Evolutionary conservation across 2,888 invertebrate species (phyloP).

Genomic region (Leptinotarsa rubiginosa): DNA sequence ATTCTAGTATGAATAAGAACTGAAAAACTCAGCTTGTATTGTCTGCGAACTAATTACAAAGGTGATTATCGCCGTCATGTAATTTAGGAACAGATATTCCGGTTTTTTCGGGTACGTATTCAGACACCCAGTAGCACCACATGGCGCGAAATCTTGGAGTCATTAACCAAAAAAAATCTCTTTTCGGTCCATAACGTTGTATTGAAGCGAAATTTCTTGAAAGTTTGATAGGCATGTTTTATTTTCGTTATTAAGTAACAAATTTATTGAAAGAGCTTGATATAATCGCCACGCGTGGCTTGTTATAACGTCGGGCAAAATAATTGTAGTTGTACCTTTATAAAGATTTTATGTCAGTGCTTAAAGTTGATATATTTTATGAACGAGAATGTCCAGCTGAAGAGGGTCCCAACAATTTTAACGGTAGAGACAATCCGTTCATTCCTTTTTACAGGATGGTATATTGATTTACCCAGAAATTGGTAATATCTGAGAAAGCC

Average conservation of each 20-base stretch:
- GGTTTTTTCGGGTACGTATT: constrained; percentile 27
- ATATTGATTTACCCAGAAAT: background rate
- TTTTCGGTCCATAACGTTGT: constrained; percentile 3
- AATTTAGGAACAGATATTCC: constrained; percentile 36
- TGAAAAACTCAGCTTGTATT: constrained; percentile 24
- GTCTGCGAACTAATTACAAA: constrained; percentile 32
- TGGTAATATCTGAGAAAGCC: too few relatives aligned
- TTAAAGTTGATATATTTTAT: background rate
- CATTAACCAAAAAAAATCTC: background rate
- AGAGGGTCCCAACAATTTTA: background rate
- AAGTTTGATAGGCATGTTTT: constrained; percentile 25
- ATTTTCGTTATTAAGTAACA: constrained; percentile 22
- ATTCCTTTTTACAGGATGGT: background rate
- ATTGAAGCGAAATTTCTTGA: constrained; percentile 36
- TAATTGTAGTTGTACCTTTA: background rate
- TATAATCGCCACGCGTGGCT: background rate
- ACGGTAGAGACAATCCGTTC: constrained; percentile 4
- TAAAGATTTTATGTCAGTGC: background rate
- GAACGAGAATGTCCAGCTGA: constrained; percentile 2
- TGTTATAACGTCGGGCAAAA: background rate
- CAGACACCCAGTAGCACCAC: constrained; percentile 34
- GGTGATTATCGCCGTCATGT: constrained; percentile 26
- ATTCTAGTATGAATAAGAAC: constrained; percentile 32
- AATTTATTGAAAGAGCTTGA: constrained; percentile 1
- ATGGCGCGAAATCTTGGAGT: constrained; percentile 35